Evolutionary conservation across 2,797 vertebrate species (phyloP), one percentile per base, ranked within the genome.

Genomic region (Pogonophryne albipinna): DNA sequence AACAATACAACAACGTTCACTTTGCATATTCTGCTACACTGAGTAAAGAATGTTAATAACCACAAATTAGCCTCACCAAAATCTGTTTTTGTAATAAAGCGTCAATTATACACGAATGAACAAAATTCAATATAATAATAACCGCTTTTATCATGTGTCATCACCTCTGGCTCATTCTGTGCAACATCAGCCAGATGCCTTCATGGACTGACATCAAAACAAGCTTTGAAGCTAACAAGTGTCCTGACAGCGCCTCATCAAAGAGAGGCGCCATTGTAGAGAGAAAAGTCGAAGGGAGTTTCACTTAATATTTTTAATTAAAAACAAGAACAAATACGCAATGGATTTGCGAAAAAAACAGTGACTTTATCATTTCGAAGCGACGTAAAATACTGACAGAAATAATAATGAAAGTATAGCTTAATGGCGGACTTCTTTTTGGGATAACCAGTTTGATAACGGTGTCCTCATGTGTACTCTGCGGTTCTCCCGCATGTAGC

Each of bases 221-320:
- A 50, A 73, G 23, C 57, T 58, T n/a, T 56, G 47, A 77, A 16
- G 15, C 49, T 12, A 23, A 64, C 64, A 59, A 38, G 68, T 81
- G 87, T 76, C 19, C 4, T 88, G 45, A 73, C 71, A 0, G 14
- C 0, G 44, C 80, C 52, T 59, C 0, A 65, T 55, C 93, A 62
- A 15, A 20, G 77, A 85, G 76, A 0, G 90, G 90, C 91, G 83
- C 79, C 85, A 82, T 72, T 83, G 73, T 34, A 50, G 15, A 72
- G n/a, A 65, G 4, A 66, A 77, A 81, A 68, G 3, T 3, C 4
- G 46, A n/a, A 57, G 42, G 65, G 27, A 27, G 60, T 55, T 49
- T 70, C 23, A 19, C 11, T 2, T 14, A 46, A 58, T 16, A 12
- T 20, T 55, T 55, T 1, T 38, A 38, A 38, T 38, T 38, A 38